Base-by-base conservation (phyloP, 2,797 vertebrate genomes). In the Lagothrix lagotricha region DNA sequence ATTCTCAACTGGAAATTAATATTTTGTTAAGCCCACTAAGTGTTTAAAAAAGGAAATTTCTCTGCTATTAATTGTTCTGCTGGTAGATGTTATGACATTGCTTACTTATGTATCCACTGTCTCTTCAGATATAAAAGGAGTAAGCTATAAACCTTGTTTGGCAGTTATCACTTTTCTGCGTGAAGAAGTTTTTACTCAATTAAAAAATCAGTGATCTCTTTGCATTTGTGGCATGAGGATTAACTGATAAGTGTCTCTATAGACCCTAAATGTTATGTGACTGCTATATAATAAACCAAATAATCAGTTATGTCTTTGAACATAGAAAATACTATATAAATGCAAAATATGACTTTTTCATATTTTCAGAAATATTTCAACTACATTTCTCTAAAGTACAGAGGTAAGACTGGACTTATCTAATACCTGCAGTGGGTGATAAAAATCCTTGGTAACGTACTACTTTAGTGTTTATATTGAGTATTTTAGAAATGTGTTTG, bases 401-500 rank as follows among this genome's bases (percentile, higher is more conserved):
- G 67, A 70, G 44, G 61, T 88, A 96, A 90, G 86, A 85, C 70
- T 96, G 85, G 30, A 58, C 28, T 94, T 97, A 91, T 81, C 94
- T 93, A 58, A 87, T 64, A 54, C 96, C 61, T 86, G 50, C 92
- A 94, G 82, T 84, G 76, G 75, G 14, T 95, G 82, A 73, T 11
- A 30, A 91, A 90, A 96, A 91, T 81, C 75, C 75, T 77, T 89
- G 79, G 96, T 85, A 93, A 95, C 36, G 39, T 77, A 61, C 5
- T 88, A 41, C 87, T 93, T 98, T 94, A 91, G 52, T 64, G 52
- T 97, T 90, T 83, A 88, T 76, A 93, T 90, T 96, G 94, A 97
- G 50, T 83, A 86, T 94, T 96, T 97, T 86, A 96, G 90, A 94
- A 96, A 88, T 90, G 93, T 95, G 72, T 93, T 94, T 97, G 85